Conservation (phyloP, 2,113 vertebrate species). For the Lampris incognitus region DNA sequence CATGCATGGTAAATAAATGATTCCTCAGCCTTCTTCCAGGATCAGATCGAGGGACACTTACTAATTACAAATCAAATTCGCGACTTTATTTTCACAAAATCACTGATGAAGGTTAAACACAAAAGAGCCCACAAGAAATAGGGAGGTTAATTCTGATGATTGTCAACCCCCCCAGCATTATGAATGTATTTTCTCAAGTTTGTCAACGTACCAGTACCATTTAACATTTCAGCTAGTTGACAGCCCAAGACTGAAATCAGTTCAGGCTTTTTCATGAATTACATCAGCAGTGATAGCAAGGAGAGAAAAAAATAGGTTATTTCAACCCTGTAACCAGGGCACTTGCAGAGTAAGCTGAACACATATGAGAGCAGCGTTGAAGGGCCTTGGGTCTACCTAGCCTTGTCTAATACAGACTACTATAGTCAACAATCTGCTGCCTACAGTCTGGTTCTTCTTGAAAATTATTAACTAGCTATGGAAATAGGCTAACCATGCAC, state of each 20-base stretch:
- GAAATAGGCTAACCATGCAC: slow-evolving; percentile 14
- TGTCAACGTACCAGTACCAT: slow-evolving; percentile 27
- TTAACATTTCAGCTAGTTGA: slow-evolving; percentile 37
- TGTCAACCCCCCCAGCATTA: slow-evolving; percentile 31
- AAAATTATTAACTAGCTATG: slow-evolving; percentile 23
- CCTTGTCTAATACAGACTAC: background rate
- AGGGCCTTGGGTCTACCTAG: slow-evolving; percentile 29
- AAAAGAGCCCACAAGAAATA: slow-evolving; percentile 18
- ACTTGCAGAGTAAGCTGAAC: slow-evolving; percentile 45
- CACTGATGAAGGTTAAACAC: background rate
- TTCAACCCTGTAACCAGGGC: slow-evolving; percentile 58
- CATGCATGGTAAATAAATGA: slow-evolving; percentile 33
- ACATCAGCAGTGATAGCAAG: slow-evolving; percentile 25
- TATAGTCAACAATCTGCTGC: background rate
- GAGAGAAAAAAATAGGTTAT: slow-evolving; percentile 39
- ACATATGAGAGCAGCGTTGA: slow-evolving; percentile 48
- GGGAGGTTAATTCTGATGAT: background rate
- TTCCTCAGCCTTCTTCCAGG: slow-evolving; percentile 9
- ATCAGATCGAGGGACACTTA: background rate
- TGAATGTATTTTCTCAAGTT: too few relatives aligned
- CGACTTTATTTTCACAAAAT: background rate
- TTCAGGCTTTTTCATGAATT: slow-evolving; percentile 36
- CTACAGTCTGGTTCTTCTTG: background rate
- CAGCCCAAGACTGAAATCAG: slow-evolving; percentile 27
- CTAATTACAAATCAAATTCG: background rate